Percentiles rank a stretch among this genome's conserved stretches.
phyloP scores from a whole-genome alignment of 2,113 vertebrate genomes.

The Gobio gobio region DNA sequence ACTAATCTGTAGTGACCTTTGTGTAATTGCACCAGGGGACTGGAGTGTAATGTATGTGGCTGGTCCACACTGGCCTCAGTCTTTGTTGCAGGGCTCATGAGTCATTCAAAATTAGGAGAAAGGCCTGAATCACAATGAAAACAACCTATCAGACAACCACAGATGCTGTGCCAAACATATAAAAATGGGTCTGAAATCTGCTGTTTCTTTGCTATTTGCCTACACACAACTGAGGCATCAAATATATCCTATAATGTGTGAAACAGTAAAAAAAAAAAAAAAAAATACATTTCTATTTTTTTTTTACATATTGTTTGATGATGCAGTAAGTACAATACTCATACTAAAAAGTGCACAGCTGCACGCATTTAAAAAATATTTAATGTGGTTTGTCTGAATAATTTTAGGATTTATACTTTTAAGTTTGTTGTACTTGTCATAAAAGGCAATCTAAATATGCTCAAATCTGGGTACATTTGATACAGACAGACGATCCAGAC shows the following conservation, averaged over 20 bases:
- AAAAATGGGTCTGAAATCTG: background rate
- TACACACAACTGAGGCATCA: background rate
- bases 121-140: background rate
- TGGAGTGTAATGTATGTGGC: background rate
- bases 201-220: background rate
- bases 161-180: background rate
- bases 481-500: background rate
- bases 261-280: background rate
- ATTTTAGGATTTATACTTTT: background rate
- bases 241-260: background rate
- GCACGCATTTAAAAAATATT: background rate
- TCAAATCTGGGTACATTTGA: too few species aligned
- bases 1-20: slow-evolving; percentile 19
- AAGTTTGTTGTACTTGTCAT: background rate
- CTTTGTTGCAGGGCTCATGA: background rate
- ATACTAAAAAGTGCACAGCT: too few species aligned
- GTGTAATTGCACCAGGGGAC: background rate
- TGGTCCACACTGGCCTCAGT: background rate
- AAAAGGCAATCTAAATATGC: background rate
- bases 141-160: background rate
- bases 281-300: too few species aligned
- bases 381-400: background rate
- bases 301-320: background rate
- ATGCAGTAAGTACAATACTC: background rate
- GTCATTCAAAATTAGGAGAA: background rate